Conservation (phyloP, 2,888 invertebrate genomes). For the Arenicola marina region DNA sequence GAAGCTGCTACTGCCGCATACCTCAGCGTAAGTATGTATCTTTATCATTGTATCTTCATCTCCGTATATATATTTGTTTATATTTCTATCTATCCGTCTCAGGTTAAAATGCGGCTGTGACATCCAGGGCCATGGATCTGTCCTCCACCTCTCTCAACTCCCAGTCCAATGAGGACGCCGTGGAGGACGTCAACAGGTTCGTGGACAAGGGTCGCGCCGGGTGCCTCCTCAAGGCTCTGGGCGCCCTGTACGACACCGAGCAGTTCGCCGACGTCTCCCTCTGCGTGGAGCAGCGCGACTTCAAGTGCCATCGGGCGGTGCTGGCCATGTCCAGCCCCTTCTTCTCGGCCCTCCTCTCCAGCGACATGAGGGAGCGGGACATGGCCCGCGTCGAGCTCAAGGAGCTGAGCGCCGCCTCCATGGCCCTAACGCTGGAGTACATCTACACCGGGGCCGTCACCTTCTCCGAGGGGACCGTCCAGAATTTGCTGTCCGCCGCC, state of each 20-base stretch:
- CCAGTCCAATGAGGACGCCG: too few species aligned
- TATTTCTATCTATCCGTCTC: too few species aligned
- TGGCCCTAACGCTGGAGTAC: conserved; percentile 52
- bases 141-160: too few species aligned
- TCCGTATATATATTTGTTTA: too few species aligned
- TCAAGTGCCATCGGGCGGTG: conserved; percentile 55
- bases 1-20: too few species aligned
- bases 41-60: too few species aligned
- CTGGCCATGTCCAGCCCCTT: conserved; percentile 56
- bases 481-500: conserved; percentile 55
- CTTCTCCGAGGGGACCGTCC: conserved; percentile 53
- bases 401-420: conserved; percentile 50
- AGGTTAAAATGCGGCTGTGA: too few species aligned
- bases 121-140: too few species aligned
- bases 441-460: conserved; percentile 53
- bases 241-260: neutral
- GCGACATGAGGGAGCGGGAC: conserved; percentile 48
- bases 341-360: conserved; percentile 58
- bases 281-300: conserved; percentile 43
- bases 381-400: conserved; percentile 48
- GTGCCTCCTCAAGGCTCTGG: neutral
- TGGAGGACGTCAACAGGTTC: too few species aligned
- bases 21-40: too few species aligned
- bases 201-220: too few species aligned
- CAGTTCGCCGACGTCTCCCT: conserved; percentile 53